Conservation (phyloP, 2,113 vertebrate genomes). For the Misgurnus mizolepis region DNA sequence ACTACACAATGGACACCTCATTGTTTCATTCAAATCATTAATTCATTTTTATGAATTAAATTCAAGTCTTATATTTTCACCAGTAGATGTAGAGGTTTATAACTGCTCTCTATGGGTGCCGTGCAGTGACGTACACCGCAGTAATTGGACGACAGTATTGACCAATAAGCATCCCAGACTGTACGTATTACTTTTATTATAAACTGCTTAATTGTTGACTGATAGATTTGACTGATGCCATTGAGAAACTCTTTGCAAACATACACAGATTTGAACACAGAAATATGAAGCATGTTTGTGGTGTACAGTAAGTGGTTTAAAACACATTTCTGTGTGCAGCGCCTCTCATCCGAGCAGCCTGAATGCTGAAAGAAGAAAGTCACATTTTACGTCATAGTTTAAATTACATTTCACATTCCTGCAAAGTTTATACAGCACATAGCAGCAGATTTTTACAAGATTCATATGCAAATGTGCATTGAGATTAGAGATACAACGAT, state of each 20-base stretch:
- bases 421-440: constrained; percentile 83
- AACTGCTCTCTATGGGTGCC: neutral
- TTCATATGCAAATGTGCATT: constrained; percentile 94
- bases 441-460: constrained; percentile 82
- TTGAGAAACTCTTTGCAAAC: neutral
- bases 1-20: neutral
- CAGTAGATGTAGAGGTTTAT: neutral
- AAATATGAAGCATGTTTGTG: neutral
- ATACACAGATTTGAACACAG: neutral
- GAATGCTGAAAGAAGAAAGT: constrained; percentile 3
- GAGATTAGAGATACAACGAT: constrained; percentile 96
- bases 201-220: too few relatives aligned
- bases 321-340: neutral
- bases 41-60: neutral
- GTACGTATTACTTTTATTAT: too few relatives aligned
- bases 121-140: neutral
- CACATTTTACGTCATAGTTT: constrained; percentile 59
- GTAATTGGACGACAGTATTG: neutral
- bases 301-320: neutral
- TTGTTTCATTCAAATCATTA: too few relatives aligned
- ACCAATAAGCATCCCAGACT: neutral
- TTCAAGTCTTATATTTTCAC: neutral
- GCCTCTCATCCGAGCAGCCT: neutral
- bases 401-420: constrained; percentile 76
- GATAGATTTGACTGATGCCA: neutral